Evolutionary conservation across 2,113 vertebrate genomes (phyloP).

Genomic region (Stigmatopora argus): DNA sequence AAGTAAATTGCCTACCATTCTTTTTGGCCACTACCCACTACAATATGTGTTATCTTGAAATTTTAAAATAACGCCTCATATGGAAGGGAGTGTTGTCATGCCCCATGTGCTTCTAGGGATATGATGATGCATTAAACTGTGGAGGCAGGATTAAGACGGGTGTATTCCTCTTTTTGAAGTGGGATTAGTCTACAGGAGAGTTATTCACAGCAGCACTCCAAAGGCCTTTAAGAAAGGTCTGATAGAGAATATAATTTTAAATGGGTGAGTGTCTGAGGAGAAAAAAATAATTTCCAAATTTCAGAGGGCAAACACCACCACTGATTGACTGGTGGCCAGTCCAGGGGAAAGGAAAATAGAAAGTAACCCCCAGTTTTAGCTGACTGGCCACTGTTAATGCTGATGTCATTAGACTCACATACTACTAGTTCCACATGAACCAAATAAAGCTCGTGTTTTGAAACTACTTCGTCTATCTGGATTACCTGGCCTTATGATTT

Average conservation of each 20-base stretch:
- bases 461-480: not conserved
- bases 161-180: slow-evolving; percentile 55
- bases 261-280: slow-evolving; percentile 34
- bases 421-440: not conserved
- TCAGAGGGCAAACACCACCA: slow-evolving; percentile 26
- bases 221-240: slow-evolving; percentile 52
- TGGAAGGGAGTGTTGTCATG: slow-evolving; percentile 7
- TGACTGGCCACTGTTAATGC: too few species aligned
- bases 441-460: slow-evolving; percentile 13
- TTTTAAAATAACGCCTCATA: slow-evolving; percentile 10
- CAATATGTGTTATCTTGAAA: slow-evolving; percentile 23
- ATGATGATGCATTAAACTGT: slow-evolving; percentile 39
- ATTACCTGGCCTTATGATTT: slow-evolving; percentile 29
- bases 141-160: slow-evolving; percentile 49
- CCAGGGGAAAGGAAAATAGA: not conserved
- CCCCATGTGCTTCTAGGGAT: slow-evolving; percentile 33
- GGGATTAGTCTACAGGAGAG: slow-evolving; percentile 54
- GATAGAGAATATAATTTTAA: slow-evolving; percentile 35
- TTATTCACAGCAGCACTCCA: slow-evolving; percentile 56
- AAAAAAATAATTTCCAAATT: slow-evolving; percentile 41
- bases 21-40: not conserved
- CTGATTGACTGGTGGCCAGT: not conserved
- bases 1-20: too few species aligned
- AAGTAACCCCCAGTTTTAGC: too few species aligned
- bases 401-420: too few species aligned